Base-by-base conservation (phyloP, 1,140 invertebrate genomes). In the Drosophila willistoni region DNA sequence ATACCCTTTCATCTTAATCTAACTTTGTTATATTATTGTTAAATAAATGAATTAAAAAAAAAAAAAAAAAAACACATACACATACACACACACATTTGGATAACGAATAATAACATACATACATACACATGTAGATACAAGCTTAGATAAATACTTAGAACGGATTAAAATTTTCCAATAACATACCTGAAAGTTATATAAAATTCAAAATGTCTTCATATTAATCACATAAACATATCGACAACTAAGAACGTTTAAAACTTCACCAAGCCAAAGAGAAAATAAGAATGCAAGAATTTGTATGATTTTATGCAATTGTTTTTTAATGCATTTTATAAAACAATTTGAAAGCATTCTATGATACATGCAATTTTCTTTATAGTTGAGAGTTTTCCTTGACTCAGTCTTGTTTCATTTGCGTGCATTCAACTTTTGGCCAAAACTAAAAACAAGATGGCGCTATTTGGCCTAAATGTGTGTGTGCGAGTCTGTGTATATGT, bases 391-490 rank as follows among this genome's bases (percentile, higher is more conserved):
- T 47, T 47, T 19, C 9, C 17, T 22, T 3, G 10, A 3, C 6
- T 59, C 68, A 67, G 71, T 63, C 57, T 74, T 42, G 67, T 78
- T 72, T 59, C 68, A 67, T 63, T 51, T 51, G 69, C 62, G 73
- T 74, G 78, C 73, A 56, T 64, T 68, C 67, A 85, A 85, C 81
- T 85, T 81, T 81, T 81, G 14, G 44, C 71, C 25, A 75, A 78
- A 86, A 79, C 78, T 79, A 66, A 73, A 85, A 85, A 81, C 81
- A 85, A 85, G 74, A 85, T 86, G 82, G 81, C 74, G 71, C 17
- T 22, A 9, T 51, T 51, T 10, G 17, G 17, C 19, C 44, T 51
- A 47, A 19, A 60, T 57, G 66, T 55, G 36, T 73, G 14, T 76
- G 47, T 60, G 36, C 60, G 44, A 64, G 60, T 64, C 36, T 33